Base-by-base conservation (phyloP, 2,797 vertebrate genomes). In the Premnoplex brunnescens region DNA sequence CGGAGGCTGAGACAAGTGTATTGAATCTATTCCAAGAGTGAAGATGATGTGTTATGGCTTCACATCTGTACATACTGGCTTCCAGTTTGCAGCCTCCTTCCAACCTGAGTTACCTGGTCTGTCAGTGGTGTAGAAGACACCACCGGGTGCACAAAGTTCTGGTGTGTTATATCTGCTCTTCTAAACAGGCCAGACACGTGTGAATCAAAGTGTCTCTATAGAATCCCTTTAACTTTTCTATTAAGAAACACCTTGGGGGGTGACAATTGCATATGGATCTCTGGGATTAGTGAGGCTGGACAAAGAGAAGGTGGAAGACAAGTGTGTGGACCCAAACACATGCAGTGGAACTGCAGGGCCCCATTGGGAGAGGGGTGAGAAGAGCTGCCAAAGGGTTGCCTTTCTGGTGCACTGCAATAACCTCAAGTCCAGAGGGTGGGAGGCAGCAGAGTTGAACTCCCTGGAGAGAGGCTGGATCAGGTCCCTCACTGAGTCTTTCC, bases 301-400 rank as follows among this genome's bases (percentile, higher is more conserved):
- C 62, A 80, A 88, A 22, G 37, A 75, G 73, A 22, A 32, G 26
- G 32, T 28, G 26, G 34, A 32, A 59, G 39, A 21, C 3, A 6
- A 62, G 5, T 6, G 3, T 8, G 17, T 18, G 27, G 55, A 80
- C 11, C 22, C 39, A 27, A 52, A 44, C 9, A 2, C 6, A 1
- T 1, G 16, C 2, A 8, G 16, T 32, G 11, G 37, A 74, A 44
- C 36, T n/a, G 26, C 24, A 62, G 67, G n/a, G 4, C 3, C 17
- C 41, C 37, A 1, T 7, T 2, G 1, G 75, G 36, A 71, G 24
- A 55, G 6, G 19, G 15, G 26, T 7, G 55, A 46, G 44, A 41
- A 67, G 20, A 54, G 21, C 62, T 63, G 44, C 56, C 10, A 2
- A 12, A 30, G 41, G 2, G 3, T 1, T 15, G 9, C 4, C 1